A percentile compares a stretch with the other conserved stretches of the same genome.
phyloP scores from a whole-genome alignment of 2,797 vertebrate genomes.

The Naso thynnoides region DNA sequence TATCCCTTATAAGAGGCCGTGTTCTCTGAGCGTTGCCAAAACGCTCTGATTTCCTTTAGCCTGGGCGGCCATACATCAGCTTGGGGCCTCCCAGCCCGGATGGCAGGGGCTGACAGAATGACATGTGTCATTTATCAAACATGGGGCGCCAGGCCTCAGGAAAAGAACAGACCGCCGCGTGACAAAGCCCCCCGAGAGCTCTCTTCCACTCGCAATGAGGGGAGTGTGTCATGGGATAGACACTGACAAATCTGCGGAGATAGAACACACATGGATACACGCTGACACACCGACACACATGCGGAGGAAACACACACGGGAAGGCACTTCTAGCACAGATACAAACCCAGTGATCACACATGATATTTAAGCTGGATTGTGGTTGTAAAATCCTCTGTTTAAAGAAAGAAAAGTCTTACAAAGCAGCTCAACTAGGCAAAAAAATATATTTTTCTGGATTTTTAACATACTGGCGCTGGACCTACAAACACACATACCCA shows the following conservation, averaged over 20 bases:
- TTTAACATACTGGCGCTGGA: slow-evolving; percentile 38
- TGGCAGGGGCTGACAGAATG: slow-evolving; percentile 99
- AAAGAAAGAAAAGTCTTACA: slow-evolving; percentile 29
- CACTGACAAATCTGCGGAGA: slow-evolving; percentile 77
- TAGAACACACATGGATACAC: slow-evolving; percentile 75
- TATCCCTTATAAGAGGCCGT: slow-evolving; percentile 91
- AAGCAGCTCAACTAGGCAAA: slow-evolving; percentile 14
- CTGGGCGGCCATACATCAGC: slow-evolving; percentile 96
- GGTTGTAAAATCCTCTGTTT: slow-evolving; percentile 31
- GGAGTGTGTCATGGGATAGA: slow-evolving; percentile 76
- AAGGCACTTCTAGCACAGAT: slow-evolving; percentile 51
- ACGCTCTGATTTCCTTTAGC: slow-evolving; percentile 97
- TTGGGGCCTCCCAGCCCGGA: slow-evolving; percentile 95
- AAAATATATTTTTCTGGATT: slow-evolving; percentile 34
- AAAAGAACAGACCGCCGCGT: slow-evolving; percentile 88
- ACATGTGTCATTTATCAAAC: slow-evolving; percentile 99
- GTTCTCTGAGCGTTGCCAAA: slow-evolving; percentile 96
- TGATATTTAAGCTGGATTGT: slow-evolving; percentile 19
- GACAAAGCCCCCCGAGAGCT: slow-evolving; percentile 99
- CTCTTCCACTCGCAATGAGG: slow-evolving; percentile 82
- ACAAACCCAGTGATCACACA: slow-evolving; percentile 38
- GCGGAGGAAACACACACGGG: slow-evolving; percentile 62
- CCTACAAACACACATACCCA: slow-evolving; percentile 54
- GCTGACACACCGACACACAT: slow-evolving; percentile 71
- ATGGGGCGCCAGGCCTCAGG: slow-evolving; percentile 96